These are phyloP conservation scores for Orchestia grillus DNA, from an alignment of 1,140 invertebrate genomes.

Conservation along the genomic window DNA sequence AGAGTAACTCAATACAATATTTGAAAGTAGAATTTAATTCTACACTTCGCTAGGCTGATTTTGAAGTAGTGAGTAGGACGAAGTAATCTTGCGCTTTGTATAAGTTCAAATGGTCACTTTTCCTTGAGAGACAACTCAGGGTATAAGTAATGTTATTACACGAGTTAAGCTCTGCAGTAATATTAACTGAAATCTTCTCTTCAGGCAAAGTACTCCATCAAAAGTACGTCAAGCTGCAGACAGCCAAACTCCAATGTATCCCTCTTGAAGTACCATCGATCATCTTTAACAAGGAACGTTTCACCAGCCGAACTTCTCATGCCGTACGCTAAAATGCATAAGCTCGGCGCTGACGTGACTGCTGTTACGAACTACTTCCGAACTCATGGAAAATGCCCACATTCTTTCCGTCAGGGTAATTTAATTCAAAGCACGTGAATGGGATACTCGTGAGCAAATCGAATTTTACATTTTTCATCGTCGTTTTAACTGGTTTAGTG, in stretches of 20 bases:
- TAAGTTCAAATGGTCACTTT: not conserved
- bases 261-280: not conserved
- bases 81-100: not conserved
- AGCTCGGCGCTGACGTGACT: not conserved
- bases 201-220: conserved; percentile 29
- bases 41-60: not conserved
- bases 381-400: not conserved
- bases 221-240: not conserved
- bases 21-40: not conserved
- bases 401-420: not conserved
- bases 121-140: not conserved
- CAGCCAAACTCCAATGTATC: conserved; percentile 25
- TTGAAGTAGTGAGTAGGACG: not conserved
- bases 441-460: not conserved
- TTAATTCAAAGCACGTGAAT: not conserved
- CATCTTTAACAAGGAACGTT: conserved; percentile 30
- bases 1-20: not conserved
- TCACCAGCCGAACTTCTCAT: not conserved
- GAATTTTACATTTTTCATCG: not conserved
- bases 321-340: not conserved
- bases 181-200: conserved; percentile 1
- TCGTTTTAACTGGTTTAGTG: not conserved
- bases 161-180: not conserved
- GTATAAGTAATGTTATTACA: not conserved
- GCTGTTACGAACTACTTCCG: not conserved